Conservation (phyloP, 2,797 vertebrate genomes). For the Ctenopoma multispine region DNA sequence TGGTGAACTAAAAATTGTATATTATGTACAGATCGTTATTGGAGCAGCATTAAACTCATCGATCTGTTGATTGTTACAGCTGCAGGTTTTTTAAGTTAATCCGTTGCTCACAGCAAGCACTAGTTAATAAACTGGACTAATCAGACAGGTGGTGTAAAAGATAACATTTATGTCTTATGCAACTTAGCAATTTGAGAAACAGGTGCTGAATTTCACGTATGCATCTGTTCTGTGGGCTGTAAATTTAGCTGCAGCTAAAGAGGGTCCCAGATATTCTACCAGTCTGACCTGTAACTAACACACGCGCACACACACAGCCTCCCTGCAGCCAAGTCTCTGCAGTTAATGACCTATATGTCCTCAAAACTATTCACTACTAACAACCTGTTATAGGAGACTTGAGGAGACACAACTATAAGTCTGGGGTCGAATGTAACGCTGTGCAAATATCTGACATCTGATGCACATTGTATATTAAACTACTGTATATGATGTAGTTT, state of each 20-base stretch:
- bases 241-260: constrained; percentile 68
- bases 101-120: background rate
- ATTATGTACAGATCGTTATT: too few relatives aligned
- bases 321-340: constrained; percentile 14
- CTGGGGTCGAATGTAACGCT: background rate
- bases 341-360: background rate
- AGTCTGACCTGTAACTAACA: constrained; percentile 24
- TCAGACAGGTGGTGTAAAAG: constrained; percentile 22
- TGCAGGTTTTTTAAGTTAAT: too few relatives aligned
- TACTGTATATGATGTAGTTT: too few relatives aligned
- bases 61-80: background rate
- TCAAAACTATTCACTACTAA: constrained; percentile 9
- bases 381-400: background rate
- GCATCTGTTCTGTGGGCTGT: constrained; percentile 47
- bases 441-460: background rate
- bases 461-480: background rate
- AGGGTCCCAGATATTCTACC: constrained; percentile 28
- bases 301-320: background rate
- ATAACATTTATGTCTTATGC: constrained; percentile 48
- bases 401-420: background rate
- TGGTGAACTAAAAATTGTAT: too few relatives aligned
- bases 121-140: constrained; percentile 14
- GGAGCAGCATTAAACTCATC: too few relatives aligned
- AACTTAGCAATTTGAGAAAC: constrained; percentile 50
- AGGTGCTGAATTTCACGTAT: constrained; percentile 55